These are phyloP conservation scores for Galleria mellonella DNA, from an alignment of 1,140 invertebrate genomes.

Conservation along the genomic window DNA sequence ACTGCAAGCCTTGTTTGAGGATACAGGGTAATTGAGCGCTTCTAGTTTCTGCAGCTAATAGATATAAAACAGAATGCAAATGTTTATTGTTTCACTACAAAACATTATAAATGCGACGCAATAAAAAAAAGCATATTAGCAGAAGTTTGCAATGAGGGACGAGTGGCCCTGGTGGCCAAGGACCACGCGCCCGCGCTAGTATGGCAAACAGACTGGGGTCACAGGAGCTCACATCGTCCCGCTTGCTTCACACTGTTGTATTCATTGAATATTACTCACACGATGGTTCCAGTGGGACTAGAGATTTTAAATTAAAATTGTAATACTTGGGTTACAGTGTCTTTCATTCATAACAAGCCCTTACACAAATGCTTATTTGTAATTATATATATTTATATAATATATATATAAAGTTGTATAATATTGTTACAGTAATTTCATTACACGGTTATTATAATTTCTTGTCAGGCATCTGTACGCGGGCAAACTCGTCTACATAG, in stretches of 20 bases:
- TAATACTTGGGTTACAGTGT: conserved; percentile 69
- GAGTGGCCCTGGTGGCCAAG: conserved; percentile 10
- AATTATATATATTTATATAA: conserved; percentile 63
- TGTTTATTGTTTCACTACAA: conserved; percentile 68
- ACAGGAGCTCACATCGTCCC: conserved; percentile 11
- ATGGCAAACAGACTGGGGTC: no score
- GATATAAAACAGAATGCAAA: conserved; percentile 70
- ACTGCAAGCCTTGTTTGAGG: conserved; percentile 73
- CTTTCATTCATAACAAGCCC: conserved; percentile 70
- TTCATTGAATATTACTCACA: conserved; percentile 52
- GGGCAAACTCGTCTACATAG: conserved; percentile 7
- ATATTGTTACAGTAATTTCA: conserved; percentile 72
- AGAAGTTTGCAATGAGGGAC: conserved; percentile 37
- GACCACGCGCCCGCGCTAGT: conserved; percentile 9
- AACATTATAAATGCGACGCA: conserved; percentile 62
- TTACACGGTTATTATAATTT: conserved; percentile 69
- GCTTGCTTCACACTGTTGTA: conserved; percentile 17
- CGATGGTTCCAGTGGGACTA: conserved; percentile 73
- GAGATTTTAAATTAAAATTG: conserved; percentile 69
- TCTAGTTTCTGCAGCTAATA: conserved; percentile 68
- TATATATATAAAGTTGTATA: conserved; percentile 45
- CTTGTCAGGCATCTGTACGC: conserved; percentile 58
- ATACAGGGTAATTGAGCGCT: conserved; percentile 73
- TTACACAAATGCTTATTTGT: conserved; percentile 72
- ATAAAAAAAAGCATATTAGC: conserved; percentile 62